A percentile compares a stretch with the other conserved stretches of the same genome.
These are phyloP conservation scores for Drosophila prostipennis DNA, from an alignment of 2,888 invertebrate genomes.

Conservation along the genomic window DNA sequence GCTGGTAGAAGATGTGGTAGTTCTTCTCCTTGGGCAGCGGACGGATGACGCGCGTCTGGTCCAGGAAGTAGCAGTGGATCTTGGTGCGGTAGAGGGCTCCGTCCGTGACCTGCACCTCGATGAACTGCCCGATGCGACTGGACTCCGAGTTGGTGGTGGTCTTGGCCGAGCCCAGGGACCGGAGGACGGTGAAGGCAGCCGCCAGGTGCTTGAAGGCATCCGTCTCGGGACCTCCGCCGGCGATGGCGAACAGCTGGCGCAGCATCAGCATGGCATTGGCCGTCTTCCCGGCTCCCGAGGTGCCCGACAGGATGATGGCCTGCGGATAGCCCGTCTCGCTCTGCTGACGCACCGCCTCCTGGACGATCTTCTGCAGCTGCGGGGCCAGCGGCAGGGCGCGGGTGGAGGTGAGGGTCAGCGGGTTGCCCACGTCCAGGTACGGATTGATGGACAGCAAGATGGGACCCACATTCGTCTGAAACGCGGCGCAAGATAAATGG, in stretches of 20 bases:
- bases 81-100: slow-evolving; percentile 97
- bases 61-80: slow-evolving; percentile 97
- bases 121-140: slow-evolving; percentile 97
- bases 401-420: slow-evolving; percentile 93
- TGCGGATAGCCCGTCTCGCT: slow-evolving; percentile 98
- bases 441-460: slow-evolving; percentile 95
- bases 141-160: slow-evolving; percentile 96
- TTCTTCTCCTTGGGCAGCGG: slow-evolving; percentile 95
- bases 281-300: slow-evolving; percentile 97
- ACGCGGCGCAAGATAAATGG: slow-evolving; percentile 26
- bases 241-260: slow-evolving; percentile 95
- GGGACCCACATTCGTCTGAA: slow-evolving; percentile 96
- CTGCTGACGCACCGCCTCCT: slow-evolving; percentile 96
- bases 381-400: slow-evolving; percentile 89
- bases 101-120: slow-evolving; percentile 97
- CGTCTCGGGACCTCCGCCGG: slow-evolving; percentile 97
- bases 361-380: slow-evolving; percentile 94
- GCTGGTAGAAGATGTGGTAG: slow-evolving; percentile 98
- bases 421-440: slow-evolving; percentile 94
- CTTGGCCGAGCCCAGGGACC: slow-evolving; percentile 95
- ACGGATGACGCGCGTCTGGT: slow-evolving; percentile 95
- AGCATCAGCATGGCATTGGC: slow-evolving; percentile 95
- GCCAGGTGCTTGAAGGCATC: slow-evolving; percentile 98
- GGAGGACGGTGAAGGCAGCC: slow-evolving; percentile 96
- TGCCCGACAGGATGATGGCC: slow-evolving; percentile 95